These are phyloP conservation scores for Stomatorhinus ivindoensis DNA, from an alignment of 2,113 vertebrate genomes.

Conservation along the genomic window DNA sequence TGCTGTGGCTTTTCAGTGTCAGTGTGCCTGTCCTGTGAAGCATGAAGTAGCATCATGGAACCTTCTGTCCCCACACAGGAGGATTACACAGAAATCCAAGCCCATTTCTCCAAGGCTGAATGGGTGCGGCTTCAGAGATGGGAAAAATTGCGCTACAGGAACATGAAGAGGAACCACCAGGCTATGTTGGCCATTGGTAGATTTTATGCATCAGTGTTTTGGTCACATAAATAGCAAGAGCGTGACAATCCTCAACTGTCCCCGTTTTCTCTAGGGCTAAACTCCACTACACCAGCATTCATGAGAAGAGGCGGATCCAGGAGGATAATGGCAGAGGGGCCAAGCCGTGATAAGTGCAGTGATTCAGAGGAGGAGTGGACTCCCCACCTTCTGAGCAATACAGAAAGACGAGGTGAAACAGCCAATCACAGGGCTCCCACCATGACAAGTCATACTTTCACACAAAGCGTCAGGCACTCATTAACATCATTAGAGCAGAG, in stretches of 20 bases:
- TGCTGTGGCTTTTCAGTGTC: neutral
- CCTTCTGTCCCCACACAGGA: neutral
- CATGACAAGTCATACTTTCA: neutral
- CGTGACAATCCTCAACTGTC: neutral
- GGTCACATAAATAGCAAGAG: neutral
- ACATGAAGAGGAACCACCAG: constrained; percentile 1
- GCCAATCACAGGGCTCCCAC: neutral
- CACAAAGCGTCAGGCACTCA: neutral
- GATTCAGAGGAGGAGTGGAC: constrained; percentile 10
- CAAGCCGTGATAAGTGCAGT: neutral
- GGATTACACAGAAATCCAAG: constrained; percentile 39
- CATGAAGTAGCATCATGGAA: neutral
- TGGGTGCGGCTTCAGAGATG: constrained; percentile 41
- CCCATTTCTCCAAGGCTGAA: constrained; percentile 43
- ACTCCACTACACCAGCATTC: neutral
- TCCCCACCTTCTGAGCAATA: neutral
- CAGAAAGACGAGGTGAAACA: neutral
- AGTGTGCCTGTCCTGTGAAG: neutral
- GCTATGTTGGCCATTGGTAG: neutral
- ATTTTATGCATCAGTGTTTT: neutral
- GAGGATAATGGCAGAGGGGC: neutral
- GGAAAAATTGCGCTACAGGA: constrained; percentile 35
- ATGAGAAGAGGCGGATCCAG: neutral
- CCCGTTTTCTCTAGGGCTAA: neutral
- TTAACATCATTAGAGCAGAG: neutral